Evolutionary conservation across 2,113 vertebrate species (phyloP).

Genomic region (Orycteropus afer): DNA sequence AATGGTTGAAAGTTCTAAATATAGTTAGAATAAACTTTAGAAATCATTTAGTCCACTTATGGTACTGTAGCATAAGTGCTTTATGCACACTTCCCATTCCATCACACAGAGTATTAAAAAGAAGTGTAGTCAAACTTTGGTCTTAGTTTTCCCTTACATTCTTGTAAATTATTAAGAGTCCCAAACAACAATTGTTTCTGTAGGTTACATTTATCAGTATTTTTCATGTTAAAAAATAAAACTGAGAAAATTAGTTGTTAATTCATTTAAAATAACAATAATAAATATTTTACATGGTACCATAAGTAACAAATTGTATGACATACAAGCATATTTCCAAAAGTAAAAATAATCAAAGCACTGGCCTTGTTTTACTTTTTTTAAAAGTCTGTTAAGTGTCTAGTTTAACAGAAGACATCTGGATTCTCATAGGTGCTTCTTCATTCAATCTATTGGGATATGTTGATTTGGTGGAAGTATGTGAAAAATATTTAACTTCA

Average conservation of each 20-base stretch:
- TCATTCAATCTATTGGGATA: slow-evolving; percentile 1
- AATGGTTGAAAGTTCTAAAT: slow-evolving; percentile 8
- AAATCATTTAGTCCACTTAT: background rate
- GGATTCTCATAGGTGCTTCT: background rate
- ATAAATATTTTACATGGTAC: background rate
- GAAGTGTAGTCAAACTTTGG: background rate
- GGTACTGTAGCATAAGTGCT: background rate
- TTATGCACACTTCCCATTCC: too few species aligned
- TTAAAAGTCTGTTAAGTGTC: slow-evolving; percentile 42
- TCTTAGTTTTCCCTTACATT: background rate
- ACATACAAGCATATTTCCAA: slow-evolving; percentile 31
- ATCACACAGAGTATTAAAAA: too few species aligned
- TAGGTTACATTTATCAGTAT: too few species aligned
- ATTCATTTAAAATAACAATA: too few species aligned
- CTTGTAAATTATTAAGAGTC: slow-evolving; percentile 1
- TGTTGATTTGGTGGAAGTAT: background rate
- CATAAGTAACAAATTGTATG: slow-evolving; percentile 21
- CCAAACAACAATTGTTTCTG: background rate
- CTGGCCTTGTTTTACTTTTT: background rate
- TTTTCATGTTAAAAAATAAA: too few species aligned
- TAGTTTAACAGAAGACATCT: slow-evolving; percentile 34
- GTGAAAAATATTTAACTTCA: too few species aligned
- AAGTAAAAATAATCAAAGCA: slow-evolving; percentile 22
- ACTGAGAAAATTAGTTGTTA: too few species aligned
- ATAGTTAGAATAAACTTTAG: slow-evolving; percentile 16